These are phyloP conservation scores for Lycia hirtaria DNA, from an alignment of 2,888 invertebrate genomes.

Conservation along the genomic window DNA sequence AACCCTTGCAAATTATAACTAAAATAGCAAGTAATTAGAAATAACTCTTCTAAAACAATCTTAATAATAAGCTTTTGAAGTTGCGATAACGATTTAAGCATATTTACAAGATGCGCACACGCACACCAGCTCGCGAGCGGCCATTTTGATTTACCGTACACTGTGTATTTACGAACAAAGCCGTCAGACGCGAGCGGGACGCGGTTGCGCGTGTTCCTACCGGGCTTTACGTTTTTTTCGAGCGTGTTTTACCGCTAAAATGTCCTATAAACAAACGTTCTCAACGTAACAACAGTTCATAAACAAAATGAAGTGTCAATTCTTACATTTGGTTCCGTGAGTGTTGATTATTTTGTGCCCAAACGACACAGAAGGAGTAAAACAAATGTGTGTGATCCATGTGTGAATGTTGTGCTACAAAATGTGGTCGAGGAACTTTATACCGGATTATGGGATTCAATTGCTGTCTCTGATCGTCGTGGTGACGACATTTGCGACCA, in stretches of 20 bases:
- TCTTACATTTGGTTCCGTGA: slow-evolving; percentile 84
- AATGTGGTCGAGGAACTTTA: slow-evolving; percentile 89
- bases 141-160: slow-evolving; percentile 85
- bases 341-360: slow-evolving; percentile 76
- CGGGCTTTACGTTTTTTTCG: slow-evolving; percentile 70
- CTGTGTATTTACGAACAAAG: slow-evolving; percentile 85
- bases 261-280: slow-evolving; percentile 71
- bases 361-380: slow-evolving; percentile 79
- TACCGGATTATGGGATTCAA: slow-evolving; percentile 89
- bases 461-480: slow-evolving; percentile 78
- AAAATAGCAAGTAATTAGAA: slow-evolving; percentile 53
- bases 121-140: slow-evolving; percentile 73
- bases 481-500: slow-evolving; percentile 75
- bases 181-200: slow-evolving; percentile 85
- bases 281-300: slow-evolving; percentile 77
- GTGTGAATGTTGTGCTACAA: slow-evolving; percentile 86
- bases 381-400: slow-evolving; percentile 85
- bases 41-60: slow-evolving; percentile 41
- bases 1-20: slow-evolving; percentile 56
- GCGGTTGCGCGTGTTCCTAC: slow-evolving; percentile 83
- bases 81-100: slow-evolving; percentile 49
- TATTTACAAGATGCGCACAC: slow-evolving; percentile 69
- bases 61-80: slow-evolving; percentile 35
- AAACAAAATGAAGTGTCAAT: slow-evolving; percentile 85
- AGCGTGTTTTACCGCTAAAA: slow-evolving; percentile 84